phyloP scores from a whole-genome alignment of 2,797 vertebrate genomes.

The Neosilurus mollespiculum region DNA sequence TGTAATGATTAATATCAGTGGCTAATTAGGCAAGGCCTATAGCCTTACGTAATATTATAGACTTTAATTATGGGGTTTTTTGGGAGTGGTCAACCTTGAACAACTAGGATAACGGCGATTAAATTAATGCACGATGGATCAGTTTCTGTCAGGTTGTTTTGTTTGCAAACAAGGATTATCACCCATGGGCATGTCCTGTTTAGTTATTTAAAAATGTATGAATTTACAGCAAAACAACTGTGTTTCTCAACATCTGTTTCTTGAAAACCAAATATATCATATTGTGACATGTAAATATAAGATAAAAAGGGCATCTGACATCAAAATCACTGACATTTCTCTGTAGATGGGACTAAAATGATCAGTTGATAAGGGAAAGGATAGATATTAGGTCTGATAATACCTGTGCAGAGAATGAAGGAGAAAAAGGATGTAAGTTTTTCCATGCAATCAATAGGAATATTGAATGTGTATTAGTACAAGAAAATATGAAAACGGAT shows the following conservation, averaged over 20 bases:
- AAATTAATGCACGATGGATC: neutral
- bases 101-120: neutral
- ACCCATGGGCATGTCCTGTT: too few relatives aligned
- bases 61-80: neutral
- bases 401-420: neutral
- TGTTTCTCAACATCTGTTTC: too few relatives aligned
- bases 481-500: too few relatives aligned
- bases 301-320: too few relatives aligned
- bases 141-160: neutral
- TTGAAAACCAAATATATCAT: too few relatives aligned
- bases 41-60: neutral
- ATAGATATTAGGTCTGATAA: neutral
- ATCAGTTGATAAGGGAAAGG: too few relatives aligned
- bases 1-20: neutral
- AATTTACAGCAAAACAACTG: too few relatives aligned
- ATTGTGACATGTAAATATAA: too few relatives aligned
- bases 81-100: neutral
- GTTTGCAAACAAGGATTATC: neutral
- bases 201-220: too few relatives aligned
- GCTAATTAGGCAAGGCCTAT: neutral
- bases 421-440: neutral
- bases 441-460: neutral
- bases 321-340: neutral
- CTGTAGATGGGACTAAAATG: neutral
- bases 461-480: too few relatives aligned